phyloP scores from a whole-genome alignment of 2,797 vertebrate species.

The Varecia variegata region DNA sequence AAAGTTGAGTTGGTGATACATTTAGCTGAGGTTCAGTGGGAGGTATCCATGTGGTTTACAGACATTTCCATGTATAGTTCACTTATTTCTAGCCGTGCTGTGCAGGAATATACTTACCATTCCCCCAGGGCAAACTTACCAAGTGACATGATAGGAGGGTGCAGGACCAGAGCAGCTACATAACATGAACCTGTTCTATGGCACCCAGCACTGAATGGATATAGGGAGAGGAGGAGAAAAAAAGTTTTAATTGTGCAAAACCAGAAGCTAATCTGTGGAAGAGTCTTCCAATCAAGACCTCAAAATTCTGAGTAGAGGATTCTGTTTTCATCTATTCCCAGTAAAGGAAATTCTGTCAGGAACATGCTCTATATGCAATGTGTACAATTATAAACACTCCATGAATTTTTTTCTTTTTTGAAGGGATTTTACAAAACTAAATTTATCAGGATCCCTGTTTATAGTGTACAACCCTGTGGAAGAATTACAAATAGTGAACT shows the following conservation, averaged over 20 bases:
- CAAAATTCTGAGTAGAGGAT: neutral
- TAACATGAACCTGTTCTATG: fast-evolving
- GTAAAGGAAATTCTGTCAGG: neutral
- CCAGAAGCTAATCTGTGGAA: neutral
- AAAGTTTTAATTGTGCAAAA: neutral
- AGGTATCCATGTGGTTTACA: neutral
- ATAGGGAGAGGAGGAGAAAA: neutral
- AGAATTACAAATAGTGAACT: neutral
- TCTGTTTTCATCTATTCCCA: neutral
- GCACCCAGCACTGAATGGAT: neutral
- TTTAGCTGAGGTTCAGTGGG: neutral
- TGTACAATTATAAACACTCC: neutral
- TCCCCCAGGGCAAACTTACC: neutral
- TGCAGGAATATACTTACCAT: neutral
- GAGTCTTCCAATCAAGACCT: neutral
- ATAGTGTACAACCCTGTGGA: neutral
- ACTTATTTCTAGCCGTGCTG: neutral
- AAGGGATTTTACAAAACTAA: slow-evolving; percentile 20
- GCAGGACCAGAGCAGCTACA: neutral
- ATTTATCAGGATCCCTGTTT: slow-evolving; percentile 11
- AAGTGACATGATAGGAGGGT: neutral
- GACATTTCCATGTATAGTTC: neutral
- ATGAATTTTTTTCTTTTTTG: neutral
- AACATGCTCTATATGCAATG: neutral
- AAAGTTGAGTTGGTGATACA: neutral